A percentile compares a stretch with the other conserved stretches of the same genome.
Evolutionary conservation across 2,113 vertebrate genomes (phyloP).

Genomic region (Boleophthalmus pectinirostris): DNA sequence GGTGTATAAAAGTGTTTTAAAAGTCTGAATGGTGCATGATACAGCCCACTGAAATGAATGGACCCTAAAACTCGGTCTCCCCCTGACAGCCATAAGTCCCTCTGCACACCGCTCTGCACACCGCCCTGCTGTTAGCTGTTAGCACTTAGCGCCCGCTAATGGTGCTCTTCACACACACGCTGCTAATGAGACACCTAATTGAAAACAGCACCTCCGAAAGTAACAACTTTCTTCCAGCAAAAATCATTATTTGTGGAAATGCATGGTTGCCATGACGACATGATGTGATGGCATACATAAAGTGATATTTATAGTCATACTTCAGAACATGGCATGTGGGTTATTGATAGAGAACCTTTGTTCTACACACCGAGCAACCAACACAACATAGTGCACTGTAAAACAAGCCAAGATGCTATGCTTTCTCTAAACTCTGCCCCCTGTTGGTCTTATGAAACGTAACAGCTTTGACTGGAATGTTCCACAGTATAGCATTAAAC

Average conservation of each 20-base stretch:
- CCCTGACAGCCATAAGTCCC: constrained; percentile 37
- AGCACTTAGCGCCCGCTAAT: constrained; percentile 21
- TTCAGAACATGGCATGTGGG: background rate
- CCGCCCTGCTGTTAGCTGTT: background rate
- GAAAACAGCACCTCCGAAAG: constrained; percentile 13
- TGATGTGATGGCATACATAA: constrained; percentile 29
- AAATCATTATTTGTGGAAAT: constrained; percentile 17
- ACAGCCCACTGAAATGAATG: background rate
- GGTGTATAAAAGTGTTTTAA: background rate
- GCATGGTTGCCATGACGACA: constrained; percentile 61
- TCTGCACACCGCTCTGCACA: background rate
- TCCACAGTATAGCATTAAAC: too few relatives aligned
- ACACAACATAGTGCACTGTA: too few relatives aligned
- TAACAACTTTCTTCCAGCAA: constrained; percentile 25
- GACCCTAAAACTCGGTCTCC: too few relatives aligned
- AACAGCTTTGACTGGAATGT: too few relatives aligned
- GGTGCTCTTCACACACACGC: constrained; percentile 11
- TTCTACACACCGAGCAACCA: too few relatives aligned
- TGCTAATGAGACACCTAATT: constrained; percentile 27
- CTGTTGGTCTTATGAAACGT: too few relatives aligned
- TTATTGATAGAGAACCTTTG: constrained; percentile 17
- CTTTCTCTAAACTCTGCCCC: too few relatives aligned
- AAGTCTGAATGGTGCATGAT: background rate
- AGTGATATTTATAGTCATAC: constrained; percentile 26
- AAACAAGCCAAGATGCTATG: too few relatives aligned